Evolutionary conservation across 1,140 invertebrate genomes (phyloP).

Genomic region (Megalopta genalis): DNA sequence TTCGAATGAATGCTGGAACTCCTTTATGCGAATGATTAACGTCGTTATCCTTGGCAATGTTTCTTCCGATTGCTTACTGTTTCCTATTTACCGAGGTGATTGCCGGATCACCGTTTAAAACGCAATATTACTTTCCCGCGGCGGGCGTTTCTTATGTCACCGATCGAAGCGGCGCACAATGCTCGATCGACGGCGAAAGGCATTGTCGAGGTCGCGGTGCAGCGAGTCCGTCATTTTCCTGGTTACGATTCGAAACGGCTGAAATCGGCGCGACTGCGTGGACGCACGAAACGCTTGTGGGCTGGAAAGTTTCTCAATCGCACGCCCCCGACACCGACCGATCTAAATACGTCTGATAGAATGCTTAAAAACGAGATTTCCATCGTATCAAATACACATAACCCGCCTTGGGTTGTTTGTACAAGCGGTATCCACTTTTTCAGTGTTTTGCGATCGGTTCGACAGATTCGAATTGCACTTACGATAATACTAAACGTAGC

Average conservation of each 20-base stretch:
- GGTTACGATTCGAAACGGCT: slow-evolving; percentile 63
- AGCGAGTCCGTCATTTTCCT: slow-evolving; percentile 55
- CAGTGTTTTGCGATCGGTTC: no score
- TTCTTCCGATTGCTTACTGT: no score
- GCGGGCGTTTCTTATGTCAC: slow-evolving; percentile 52
- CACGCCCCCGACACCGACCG: not conserved
- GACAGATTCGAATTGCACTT: no score
- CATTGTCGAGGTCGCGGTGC: slow-evolving; percentile 70
- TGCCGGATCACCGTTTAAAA: not conserved
- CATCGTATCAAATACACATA: no score
- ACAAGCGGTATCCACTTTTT: no score
- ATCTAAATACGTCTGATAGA: slow-evolving; percentile 1
- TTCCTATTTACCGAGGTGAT: no score
- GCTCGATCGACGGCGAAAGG: slow-evolving; percentile 72
- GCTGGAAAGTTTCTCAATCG: slow-evolving; percentile 23
- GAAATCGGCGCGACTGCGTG: slow-evolving; percentile 63
- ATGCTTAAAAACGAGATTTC: no score
- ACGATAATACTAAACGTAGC: no score
- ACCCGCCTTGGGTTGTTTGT: no score
- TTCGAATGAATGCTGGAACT: no score
- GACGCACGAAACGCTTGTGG: slow-evolving; percentile 8
- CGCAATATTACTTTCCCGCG: slow-evolving; percentile 21
- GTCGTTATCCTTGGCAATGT: no score
- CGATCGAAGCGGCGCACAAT: slow-evolving; percentile 35
- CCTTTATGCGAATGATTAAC: no score